These are phyloP conservation scores for Porites evermanni DNA, from an alignment of 92 coral and sea anemone genomes.

Conservation along the genomic window DNA sequence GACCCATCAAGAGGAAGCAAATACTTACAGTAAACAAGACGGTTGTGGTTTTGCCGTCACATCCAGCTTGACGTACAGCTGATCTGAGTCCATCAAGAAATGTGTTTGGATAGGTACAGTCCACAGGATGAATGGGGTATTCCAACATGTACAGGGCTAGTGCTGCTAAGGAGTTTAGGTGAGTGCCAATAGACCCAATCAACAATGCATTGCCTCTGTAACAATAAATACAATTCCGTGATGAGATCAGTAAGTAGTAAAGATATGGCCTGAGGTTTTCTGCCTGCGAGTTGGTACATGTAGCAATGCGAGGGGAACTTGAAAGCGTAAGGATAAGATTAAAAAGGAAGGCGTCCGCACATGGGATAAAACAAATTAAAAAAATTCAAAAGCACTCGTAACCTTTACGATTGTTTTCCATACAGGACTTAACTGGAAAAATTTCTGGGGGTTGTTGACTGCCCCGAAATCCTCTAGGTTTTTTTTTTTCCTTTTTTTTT, in stretches of 20 bases:
- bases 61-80: conserved; percentile 98
- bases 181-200: conserved; percentile 96
- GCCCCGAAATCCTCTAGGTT: too few species aligned
- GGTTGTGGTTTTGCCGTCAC: conserved; percentile 99
- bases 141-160: conserved; percentile 96
- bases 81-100: conserved; percentile 97
- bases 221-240: not conserved
- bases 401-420: too few species aligned
- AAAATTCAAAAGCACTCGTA: too few species aligned
- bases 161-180: conserved; percentile 79
- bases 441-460: too few species aligned
- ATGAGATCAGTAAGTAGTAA: not conserved
- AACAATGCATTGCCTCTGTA: conserved; percentile 89
- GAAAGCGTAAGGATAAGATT: too few species aligned
- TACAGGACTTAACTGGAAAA: too few species aligned
- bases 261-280: too few species aligned
- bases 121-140: conserved; percentile 88
- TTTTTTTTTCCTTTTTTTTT: too few species aligned
- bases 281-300: too few species aligned
- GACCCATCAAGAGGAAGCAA: not conserved
- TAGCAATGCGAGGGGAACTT: too few species aligned
- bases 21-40: conserved; percentile 81
- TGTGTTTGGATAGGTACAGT: conserved; percentile 88
- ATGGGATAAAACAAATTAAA: too few species aligned
- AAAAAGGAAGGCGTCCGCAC: too few species aligned